Evolutionary conservation across 2,888 invertebrate species (phyloP).

Genomic region (Athetis lepigone): DNA sequence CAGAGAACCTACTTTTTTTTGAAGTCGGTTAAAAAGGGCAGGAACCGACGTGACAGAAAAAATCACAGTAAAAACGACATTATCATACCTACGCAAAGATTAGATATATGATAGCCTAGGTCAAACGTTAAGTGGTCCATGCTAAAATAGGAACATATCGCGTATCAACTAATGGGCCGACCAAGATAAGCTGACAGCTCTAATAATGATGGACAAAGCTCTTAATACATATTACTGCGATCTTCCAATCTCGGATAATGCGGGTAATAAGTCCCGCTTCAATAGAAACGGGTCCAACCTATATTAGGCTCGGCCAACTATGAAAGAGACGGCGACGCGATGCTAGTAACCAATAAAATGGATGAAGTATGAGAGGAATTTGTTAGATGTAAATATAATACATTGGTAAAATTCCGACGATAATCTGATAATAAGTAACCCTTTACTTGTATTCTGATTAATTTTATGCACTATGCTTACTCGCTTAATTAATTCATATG

Average conservation of each 20-base stretch:
- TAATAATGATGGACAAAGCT: constrained; percentile 44
- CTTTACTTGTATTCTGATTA: too few relatives aligned
- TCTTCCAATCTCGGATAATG: constrained; percentile 40
- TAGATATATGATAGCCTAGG: constrained; percentile 56
- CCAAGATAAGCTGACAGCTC: constrained; percentile 61
- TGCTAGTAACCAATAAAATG: constrained; percentile 27
- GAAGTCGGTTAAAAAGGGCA: too few relatives aligned
- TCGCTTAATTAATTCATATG: too few relatives aligned
- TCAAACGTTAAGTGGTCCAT: constrained; percentile 59
- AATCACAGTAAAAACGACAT: constrained; percentile 10
- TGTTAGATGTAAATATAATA: neutral
- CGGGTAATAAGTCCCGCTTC: constrained; percentile 33
- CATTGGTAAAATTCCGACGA: too few relatives aligned
- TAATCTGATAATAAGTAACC: too few relatives aligned
- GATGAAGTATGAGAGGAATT: neutral
- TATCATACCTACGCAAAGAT: constrained; percentile 12
- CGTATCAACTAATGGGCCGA: constrained; percentile 71
- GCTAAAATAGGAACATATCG: constrained; percentile 66
- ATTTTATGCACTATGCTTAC: too few relatives aligned
- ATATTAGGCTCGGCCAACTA: constrained; percentile 23
- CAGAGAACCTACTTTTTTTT: too few relatives aligned
- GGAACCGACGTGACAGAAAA: neutral
- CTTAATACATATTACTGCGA: constrained; percentile 34
- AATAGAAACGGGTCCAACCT: constrained; percentile 26
- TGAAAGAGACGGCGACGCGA: constrained; percentile 11